Percentiles rank a stretch among this genome's conserved stretches.
These are phyloP conservation scores for Metalampra italica DNA, from an alignment of 2,888 invertebrate genomes.

Conservation along the genomic window DNA sequence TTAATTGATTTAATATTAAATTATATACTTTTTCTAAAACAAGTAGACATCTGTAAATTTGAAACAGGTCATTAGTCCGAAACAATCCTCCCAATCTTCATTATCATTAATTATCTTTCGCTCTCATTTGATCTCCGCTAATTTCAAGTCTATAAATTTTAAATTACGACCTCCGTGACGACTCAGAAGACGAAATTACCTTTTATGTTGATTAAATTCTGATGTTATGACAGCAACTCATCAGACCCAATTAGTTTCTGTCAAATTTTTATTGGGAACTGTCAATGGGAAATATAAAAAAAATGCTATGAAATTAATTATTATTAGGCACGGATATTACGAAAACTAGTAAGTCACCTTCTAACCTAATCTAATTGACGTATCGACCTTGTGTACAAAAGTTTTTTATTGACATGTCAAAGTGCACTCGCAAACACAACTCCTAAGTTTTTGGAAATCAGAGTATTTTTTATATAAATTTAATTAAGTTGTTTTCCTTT, in stretches of 20 bases:
- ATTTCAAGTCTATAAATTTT: not conserved
- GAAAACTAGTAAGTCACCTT: constrained; percentile 3
- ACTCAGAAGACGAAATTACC: not conserved
- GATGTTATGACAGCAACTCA: not conserved
- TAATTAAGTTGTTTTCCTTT: too few species aligned
- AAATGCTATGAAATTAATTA: not conserved
- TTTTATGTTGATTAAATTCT: not conserved
- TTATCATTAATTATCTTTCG: not conserved
- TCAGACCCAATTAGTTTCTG: constrained; percentile 1
- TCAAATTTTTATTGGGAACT: not conserved
- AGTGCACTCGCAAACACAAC: constrained; percentile 2
- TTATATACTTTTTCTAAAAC: too few species aligned
- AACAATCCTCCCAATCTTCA: too few species aligned
- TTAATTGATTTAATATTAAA: too few species aligned
- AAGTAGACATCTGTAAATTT: too few species aligned
- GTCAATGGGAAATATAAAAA: not conserved
- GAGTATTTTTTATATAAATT: too few species aligned
- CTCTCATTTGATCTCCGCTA: not conserved
- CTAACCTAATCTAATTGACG: constrained; percentile 6
- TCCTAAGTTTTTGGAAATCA: not conserved
- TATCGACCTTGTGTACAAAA: not conserved
- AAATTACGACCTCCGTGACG: not conserved
- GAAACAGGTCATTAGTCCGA: not conserved
- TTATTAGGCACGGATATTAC: not conserved
- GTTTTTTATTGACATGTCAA: not conserved